Base-by-base conservation (phyloP, 2,797 vertebrate genomes). In the Pterois miles region DNA sequence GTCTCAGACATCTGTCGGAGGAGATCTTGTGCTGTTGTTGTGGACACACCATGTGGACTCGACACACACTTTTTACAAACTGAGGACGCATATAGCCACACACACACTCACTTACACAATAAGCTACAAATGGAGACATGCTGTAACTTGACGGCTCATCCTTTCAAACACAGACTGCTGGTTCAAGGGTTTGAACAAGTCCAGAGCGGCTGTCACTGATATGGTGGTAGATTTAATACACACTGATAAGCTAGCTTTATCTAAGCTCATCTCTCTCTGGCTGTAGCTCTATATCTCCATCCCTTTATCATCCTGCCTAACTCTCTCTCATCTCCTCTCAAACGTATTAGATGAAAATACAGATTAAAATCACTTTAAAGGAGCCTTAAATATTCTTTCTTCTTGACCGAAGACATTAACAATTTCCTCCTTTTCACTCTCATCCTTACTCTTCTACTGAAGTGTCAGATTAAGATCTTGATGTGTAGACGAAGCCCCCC, bases 241-340 rank as follows among this genome's bases (percentile, higher is more conserved):
- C 43, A 23, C 46, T 79, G 84, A 89, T 89, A 81, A 87, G 60
- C 40, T 48, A 60, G 59, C 63, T 78, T 76, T 31, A 1, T 83
- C 68, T 90, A 85, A 91, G 88, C 83, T 86, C 58, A 76, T 85
- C 73, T 75, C 64, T 68, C 10, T 50, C 31, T 60, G 22, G 5
- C 43, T 63, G 70, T 36, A 34, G 31, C 10, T 57, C 74, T 43
- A 20, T 65, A 38, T 29, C 22, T 31, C 74, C 3, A 12, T 60
- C 36, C 22, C 36, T 60, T 59, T 40, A 4, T 70, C 59, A 33
- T 65, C 33, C 70, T 5, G 5, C 36, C 63, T 58, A 36, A 1
- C 56, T 25, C 48, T 75, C 25, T 65, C 60, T 81, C 71, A 83
- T 85, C 71, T 63, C 64, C 31, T 62, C 53, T 84, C 38, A 68